Percentiles rank a stretch among this genome's conserved stretches.
Evolutionary conservation across 2,888 invertebrate species (phyloP).

Genomic region (Steinernema carpocapsae): DNA sequence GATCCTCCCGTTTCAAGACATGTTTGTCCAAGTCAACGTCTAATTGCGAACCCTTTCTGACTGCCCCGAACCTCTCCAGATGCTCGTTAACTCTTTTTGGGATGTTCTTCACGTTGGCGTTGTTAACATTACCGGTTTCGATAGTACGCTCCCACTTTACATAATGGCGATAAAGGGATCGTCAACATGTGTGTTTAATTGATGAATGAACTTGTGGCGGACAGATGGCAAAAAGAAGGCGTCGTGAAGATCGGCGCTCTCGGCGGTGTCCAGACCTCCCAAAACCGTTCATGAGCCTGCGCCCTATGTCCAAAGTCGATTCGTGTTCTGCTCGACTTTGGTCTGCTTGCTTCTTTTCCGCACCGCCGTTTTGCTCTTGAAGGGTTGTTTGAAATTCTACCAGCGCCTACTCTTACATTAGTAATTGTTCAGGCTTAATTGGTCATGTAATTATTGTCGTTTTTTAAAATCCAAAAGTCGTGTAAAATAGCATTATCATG

Average conservation of each 20-base stretch:
- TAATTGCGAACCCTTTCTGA: conserved; percentile 12
- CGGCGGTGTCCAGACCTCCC: not conserved
- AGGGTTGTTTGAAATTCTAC: not conserved
- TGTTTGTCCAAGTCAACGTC: conserved; percentile 18
- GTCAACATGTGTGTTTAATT: conserved; percentile 35
- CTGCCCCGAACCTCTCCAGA: not conserved
- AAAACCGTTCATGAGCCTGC: not conserved
- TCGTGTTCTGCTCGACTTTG: not conserved
- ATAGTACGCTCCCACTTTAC: conserved; percentile 14
- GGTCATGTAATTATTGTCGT: not conserved
- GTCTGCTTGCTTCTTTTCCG: not conserved
- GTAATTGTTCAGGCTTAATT: not conserved
- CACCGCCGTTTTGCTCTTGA: not conserved
- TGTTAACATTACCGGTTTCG: not conserved
- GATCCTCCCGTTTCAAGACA: not conserved
- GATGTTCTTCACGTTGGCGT: not conserved
- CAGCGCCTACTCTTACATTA: not conserved
- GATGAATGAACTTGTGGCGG: conserved; percentile 33
- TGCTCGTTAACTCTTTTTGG: not conserved
- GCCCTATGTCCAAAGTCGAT: no score
- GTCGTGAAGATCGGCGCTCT: not conserved
- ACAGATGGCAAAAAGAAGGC: conserved; percentile 32
- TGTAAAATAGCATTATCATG: not conserved
- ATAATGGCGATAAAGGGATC: conserved; percentile 22
- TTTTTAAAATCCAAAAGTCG: not conserved